Evolutionary conservation across 30 jellyfish, hydroid and myxozoan genomes (phyloP).

Genomic region (Rhopilema esculentum): DNA sequence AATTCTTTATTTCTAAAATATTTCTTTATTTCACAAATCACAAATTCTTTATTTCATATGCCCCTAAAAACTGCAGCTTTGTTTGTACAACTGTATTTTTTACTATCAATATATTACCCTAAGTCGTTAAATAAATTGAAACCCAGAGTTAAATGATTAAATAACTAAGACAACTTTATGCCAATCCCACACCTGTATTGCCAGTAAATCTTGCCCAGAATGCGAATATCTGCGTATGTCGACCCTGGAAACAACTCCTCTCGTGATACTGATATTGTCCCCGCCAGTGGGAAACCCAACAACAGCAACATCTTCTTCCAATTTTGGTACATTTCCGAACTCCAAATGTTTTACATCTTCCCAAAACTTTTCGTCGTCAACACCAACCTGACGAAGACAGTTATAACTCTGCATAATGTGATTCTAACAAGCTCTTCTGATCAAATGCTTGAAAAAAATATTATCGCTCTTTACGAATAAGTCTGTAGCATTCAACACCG

Average conservation of each 20-base stretch:
- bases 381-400: constrained; percentile 86
- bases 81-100: too few relatives aligned
- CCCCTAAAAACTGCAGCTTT: too few relatives aligned
- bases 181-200: constrained; percentile 78
- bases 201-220: constrained; percentile 81
- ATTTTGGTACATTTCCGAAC: constrained; percentile 78
- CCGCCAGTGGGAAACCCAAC: constrained; percentile 94
- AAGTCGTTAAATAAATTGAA: background rate
- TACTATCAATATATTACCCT: background rate
- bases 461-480: too few relatives aligned
- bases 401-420: too few relatives aligned
- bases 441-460: too few relatives aligned
- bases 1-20: too few relatives aligned
- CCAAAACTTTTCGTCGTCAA: constrained; percentile 82
- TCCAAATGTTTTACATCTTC: constrained; percentile 71
- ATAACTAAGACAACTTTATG: background rate
- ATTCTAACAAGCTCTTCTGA: too few relatives aligned
- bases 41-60: too few relatives aligned
- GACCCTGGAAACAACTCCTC: constrained; percentile 94
- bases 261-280: constrained; percentile 83
- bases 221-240: constrained; percentile 83
- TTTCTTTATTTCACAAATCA: too few relatives aligned
- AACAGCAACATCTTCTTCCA: constrained; percentile 88
- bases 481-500: too few relatives aligned
- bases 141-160: background rate